A percentile compares a stretch with the other conserved stretches of the same genome.
Conservation (phyloP, 2,113 vertebrate genomes). For the Mus musculus region GRCm39 chr4:33096501-33097000, state of each 20-base stretch:
- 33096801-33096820: neutral
- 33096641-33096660: neutral
- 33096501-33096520: neutral
- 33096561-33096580: too few species aligned
- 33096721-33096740: neutral
- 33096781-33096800: neutral
- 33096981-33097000: neutral
- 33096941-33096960: neutral
- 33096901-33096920: neutral
- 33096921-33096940: neutral
- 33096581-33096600: neutral
- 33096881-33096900: neutral
- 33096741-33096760: neutral
- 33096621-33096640: neutral
- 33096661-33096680: neutral
- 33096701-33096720: neutral
- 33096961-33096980: neutral
- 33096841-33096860: neutral
- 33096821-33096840: neutral
- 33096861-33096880: constrained; percentile 13
- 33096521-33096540: neutral
- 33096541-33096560: neutral
- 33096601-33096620: neutral
- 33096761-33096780: neutral
- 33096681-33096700: neutral